Base-by-base conservation (phyloP, 2,113 vertebrate species). In the Paralichthys olivaceus region DNA sequence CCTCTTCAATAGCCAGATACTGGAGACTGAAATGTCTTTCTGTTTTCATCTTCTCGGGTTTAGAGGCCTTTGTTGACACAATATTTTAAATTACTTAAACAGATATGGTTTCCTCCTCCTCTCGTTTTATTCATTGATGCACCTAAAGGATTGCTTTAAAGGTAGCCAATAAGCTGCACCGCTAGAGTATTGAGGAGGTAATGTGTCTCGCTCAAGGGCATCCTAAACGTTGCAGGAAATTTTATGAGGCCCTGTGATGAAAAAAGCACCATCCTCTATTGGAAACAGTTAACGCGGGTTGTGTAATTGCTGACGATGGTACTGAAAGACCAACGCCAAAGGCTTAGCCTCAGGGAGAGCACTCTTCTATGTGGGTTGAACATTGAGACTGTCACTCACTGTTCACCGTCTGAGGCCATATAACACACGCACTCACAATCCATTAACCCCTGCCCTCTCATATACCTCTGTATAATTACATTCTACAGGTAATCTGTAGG, bases 231-330 rank as follows among this genome's bases (percentile, higher is more conserved):
- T 64, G 32, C 28, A 56, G 28, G 71, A 75, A 57, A 51, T 80
- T 40, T 26, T 69, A 71, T 53, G 72, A 53, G 53, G 8, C 12
- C 13, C 22, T 49, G n/a, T 17, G 34, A 25, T 66, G 49, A 70
- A 59, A 55, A 67, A 68, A 29, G 32, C 20, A n/a, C 11, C 49
- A 26, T 71, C 45, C 22, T 66, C 9, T 68, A 20, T 29, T 60
- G 70, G 59, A 68, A 72, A 55, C 34, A 55, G 22, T 40, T 69
- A 63, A 51, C 5, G 3, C 71, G 70, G 69, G 51, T 79, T 47
- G 40, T 78, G 53, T 77, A 78, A 83, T 78, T 77, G 53, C 83
- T 75, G 65, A 70, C 81, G 66, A 86, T 76, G 55, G 65, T 64
- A n/a, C 47, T 69, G 43, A 75, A 69, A 67, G 72, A 67, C 22